Base-by-base conservation (phyloP, 2,888 invertebrate species). In the Erynnis tages region DNA sequence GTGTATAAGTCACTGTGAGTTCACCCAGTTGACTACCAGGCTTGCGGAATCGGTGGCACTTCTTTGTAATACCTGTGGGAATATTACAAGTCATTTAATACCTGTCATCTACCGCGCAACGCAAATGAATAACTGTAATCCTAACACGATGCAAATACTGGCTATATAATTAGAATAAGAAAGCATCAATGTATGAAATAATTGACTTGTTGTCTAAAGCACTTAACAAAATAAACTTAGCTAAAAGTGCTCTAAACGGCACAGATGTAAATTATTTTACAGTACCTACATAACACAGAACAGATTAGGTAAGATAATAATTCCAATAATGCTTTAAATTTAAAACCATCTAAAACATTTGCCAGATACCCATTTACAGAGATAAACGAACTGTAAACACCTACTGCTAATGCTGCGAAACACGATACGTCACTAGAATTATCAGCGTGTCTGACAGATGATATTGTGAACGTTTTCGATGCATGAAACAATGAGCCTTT, bases 41-140 rank as follows among this genome's bases (percentile, higher is more conserved):
- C 64, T 45, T 76, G 85, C 8, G 86, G 87, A 19, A 88, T 86
- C 4, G 87, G 85, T 10, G 87, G 87, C 1, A 88, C 85, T 73
- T 87, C 85, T 61, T 87, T 88, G 62, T 87, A 88, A 61, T 84
- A 87, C 61, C 88, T 88, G 73, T 47, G 73, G 32, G 14, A 35
- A 23, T 7, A 34, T n/a, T 13, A 4, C 17, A 34, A 16, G 34
- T 34, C n/a, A 34, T 4, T 34, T 1, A 13, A 34, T 16, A 4
- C n/a, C 16, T 14, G 1, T 32, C 2, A 1, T 0, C 2, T 1
- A 11, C 6, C 2, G 1, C 1, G 1, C 5, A 4, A 25, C 4
- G 8, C 6, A 25, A 25, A 4, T 2, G 4, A 25, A 25, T 25
- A 25, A 2, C 8, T 7, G 2, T 7, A 25, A 25, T 6, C 13